phyloP scores from a whole-genome alignment of 2,797 vertebrate species.

The Nasua narica region DNA sequence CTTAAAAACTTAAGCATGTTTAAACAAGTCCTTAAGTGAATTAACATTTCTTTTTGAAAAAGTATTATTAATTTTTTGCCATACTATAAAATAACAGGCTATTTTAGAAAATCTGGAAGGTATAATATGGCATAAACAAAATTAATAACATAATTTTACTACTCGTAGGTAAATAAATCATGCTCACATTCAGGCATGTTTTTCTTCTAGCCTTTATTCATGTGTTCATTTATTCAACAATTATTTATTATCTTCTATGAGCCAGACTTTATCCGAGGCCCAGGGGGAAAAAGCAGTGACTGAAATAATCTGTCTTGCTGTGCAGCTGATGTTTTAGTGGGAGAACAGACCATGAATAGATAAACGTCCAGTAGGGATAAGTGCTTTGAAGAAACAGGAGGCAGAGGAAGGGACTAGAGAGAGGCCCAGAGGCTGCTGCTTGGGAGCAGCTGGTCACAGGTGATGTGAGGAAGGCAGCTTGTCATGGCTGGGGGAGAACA shows the following conservation, averaged over 20 bases:
- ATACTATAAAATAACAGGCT: neutral
- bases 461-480: neutral
- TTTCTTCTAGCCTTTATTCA: neutral
- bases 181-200: neutral
- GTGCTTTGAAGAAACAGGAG: neutral
- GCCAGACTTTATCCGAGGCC: neutral
- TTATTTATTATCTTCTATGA: neutral
- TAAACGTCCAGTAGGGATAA: neutral
- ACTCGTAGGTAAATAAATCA: neutral
- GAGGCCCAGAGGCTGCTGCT: neutral
- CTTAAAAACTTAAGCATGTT: constrained; percentile 48
- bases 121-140: neutral
- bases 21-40: neutral
- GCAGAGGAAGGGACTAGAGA: neutral
- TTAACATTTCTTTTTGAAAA: constrained; percentile 15
- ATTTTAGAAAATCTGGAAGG: constrained; percentile 13
- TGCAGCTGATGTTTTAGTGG: neutral
- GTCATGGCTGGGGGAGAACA: neutral
- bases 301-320: neutral
- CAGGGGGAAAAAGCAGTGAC: neutral
- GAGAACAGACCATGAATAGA: neutral
- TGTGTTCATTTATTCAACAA: neutral
- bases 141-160: neutral
- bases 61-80: neutral
- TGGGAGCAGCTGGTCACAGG: neutral